Base-by-base conservation (phyloP, 2,797 vertebrate genomes). In the Aldrovandia affinis region DNA sequence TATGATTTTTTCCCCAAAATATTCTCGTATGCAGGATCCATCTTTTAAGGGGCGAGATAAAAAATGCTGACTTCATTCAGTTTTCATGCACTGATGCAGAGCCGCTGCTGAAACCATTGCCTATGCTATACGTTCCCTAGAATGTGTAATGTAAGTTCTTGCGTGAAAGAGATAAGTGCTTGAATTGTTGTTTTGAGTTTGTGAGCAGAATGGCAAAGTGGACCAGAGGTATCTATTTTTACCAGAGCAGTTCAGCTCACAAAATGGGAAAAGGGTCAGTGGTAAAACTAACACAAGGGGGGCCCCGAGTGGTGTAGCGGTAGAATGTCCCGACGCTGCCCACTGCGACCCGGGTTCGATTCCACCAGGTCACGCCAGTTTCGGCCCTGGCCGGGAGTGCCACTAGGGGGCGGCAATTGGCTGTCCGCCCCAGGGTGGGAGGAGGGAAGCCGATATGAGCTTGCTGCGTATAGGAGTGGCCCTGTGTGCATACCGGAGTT, bases 1-100 rank as follows among this genome's bases (percentile, higher is more conserved):
- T 28, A 3, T 15, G 68, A 77, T 81, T 82, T 70, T 81, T 55
- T 82, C 73, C 55, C n/a, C n/a, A n/a, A 70, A 75, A 70, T 22
- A 39, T 44, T 77, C 50, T 33, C 5, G 52, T 18, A 42, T 50
- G 28, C 9, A 15, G 28, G 68, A 77, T 83, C 4, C 25, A 20
- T 78, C 68, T 47, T 28, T 59, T n/a, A 36, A 4, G 30, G 12
- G 22, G 50, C 22, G 50, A 50, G 47, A 65, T 50, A 54, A 80
- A 70, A 80, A n/a, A 5, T 63, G 33, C 42, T 36, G 4, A 44
- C 30, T 84, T 79, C 47, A 36, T 84, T 80, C 63, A 2, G 2
- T 59, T 59, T 42, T 20, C 59, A 20, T 47, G 73, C 36, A 7
- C 22, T 18, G 55, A 70, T 82, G 15, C 30, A 52, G 28, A 77